Evolutionary conservation across 1,140 invertebrate genomes (phyloP).

Genomic region (Brachionus asplanchnoidis): DNA sequence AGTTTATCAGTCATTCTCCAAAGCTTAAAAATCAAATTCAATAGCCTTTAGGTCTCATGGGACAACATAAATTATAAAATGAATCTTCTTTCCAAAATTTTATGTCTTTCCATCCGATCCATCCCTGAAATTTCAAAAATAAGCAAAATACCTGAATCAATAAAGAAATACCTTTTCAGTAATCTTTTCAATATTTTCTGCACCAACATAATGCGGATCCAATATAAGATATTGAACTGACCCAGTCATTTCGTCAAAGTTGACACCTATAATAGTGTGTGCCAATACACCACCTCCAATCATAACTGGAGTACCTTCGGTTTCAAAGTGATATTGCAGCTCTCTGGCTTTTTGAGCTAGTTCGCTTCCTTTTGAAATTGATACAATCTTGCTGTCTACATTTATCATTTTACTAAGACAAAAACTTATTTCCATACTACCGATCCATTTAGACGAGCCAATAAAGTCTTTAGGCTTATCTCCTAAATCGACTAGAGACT

Average conservation of each 20-base stretch:
- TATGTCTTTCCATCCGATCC: constrained; percentile 22
- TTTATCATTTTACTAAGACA: constrained; percentile 72
- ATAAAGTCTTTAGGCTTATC: constrained; percentile 85
- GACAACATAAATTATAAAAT: constrained; percentile 40
- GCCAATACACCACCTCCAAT: constrained; percentile 95
- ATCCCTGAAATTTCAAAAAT: background rate
- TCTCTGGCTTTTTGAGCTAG: constrained; percentile 72
- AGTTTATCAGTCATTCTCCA: too few species aligned
- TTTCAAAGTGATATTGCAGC: constrained; percentile 80
- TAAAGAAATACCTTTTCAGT: constrained; percentile 55
- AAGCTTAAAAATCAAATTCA: background rate
- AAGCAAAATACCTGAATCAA: background rate
- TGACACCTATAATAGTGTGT: constrained; percentile 92
- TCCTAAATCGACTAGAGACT: constrained; percentile 76
- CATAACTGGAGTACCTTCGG: constrained; percentile 93
- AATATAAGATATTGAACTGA: constrained; percentile 83
- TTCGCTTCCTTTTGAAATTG: constrained; percentile 74
- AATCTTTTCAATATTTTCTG: constrained; percentile 60
- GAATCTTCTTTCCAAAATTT: constrained; percentile 37
- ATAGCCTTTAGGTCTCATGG: constrained; percentile 11
- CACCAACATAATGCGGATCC: constrained; percentile 93
- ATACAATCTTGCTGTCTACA: constrained; percentile 75
- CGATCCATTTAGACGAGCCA: constrained; percentile 91
- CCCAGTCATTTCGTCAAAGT: constrained; percentile 70
- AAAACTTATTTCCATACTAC: constrained; percentile 91